phyloP scores from a whole-genome alignment of 2,888 invertebrate genomes.

The Aphidius colemani region DNA sequence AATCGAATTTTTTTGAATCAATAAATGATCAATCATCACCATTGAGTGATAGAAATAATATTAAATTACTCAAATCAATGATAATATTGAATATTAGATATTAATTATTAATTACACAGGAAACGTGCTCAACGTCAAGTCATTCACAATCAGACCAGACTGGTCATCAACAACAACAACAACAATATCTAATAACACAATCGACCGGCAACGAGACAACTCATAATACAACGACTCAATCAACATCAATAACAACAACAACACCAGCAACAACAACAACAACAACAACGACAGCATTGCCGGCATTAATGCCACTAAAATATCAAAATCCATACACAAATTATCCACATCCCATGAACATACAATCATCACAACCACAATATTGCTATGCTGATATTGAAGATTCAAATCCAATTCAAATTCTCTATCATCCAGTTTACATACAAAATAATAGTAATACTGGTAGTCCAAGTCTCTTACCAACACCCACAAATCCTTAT shows the following conservation, averaged over 20 bases:
- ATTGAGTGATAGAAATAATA: too few relatives aligned
- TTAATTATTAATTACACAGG: slow-evolving; percentile 42
- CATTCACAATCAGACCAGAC: slow-evolving; percentile 51
- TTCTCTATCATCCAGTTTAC: slow-evolving; percentile 51
- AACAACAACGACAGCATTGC: slow-evolving; percentile 28
- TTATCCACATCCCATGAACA: slow-evolving; percentile 46
- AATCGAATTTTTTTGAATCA: too few relatives aligned
- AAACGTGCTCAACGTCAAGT: slow-evolving; percentile 53
- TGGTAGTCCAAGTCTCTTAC: slow-evolving; percentile 48
- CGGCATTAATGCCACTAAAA: slow-evolving; percentile 54
- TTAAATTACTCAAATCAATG: background rate
- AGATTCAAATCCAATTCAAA: slow-evolving; percentile 41
- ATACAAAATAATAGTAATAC: slow-evolving; percentile 45
- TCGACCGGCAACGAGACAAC: slow-evolving; percentile 23
- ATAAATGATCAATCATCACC: too few relatives aligned
- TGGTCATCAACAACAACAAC: slow-evolving; percentile 39
- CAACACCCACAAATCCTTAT: slow-evolving; percentile 43
- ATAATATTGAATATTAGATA: background rate
- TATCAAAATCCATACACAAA: slow-evolving; percentile 51
- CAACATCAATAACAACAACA: background rate
- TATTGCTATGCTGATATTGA: slow-evolving; percentile 41
- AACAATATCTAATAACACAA: slow-evolving; percentile 21
- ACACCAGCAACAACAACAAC: background rate
- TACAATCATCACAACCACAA: slow-evolving; percentile 34
- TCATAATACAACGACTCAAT: slow-evolving; percentile 5